These are phyloP conservation scores for Hesperia comma DNA, from an alignment of 2,888 invertebrate genomes.

Conservation along the genomic window DNA sequence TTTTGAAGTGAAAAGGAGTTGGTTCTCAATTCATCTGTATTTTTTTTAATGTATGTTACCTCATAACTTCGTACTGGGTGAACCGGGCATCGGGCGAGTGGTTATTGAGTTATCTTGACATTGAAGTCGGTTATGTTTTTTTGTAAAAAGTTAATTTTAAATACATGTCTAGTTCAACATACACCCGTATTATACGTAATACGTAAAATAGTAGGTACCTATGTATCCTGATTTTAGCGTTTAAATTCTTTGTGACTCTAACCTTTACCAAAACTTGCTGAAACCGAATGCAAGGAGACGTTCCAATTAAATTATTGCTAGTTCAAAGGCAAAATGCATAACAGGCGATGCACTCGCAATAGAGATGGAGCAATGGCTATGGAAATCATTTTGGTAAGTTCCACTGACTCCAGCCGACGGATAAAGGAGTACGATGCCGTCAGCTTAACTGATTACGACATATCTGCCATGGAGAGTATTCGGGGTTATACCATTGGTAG, in stretches of 20 bases:
- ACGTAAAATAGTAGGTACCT: neutral
- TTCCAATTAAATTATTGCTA: slow-evolving; percentile 76
- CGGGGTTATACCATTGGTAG: neutral
- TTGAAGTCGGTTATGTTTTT: too few species aligned
- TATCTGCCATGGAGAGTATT: slow-evolving; percentile 1
- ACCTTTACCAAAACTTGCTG: slow-evolving; percentile 56
- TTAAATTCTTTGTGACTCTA: slow-evolving; percentile 15
- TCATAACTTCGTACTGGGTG: too few species aligned
- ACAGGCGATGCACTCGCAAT: slow-evolving; percentile 55
- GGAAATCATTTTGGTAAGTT: slow-evolving; percentile 66
- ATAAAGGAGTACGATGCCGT: slow-evolving; percentile 26
- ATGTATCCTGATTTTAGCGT: neutral
- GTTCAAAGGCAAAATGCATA: slow-evolving; percentile 77
- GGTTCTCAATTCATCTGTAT: too few species aligned
- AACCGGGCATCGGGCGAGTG: too few species aligned
- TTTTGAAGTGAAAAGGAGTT: too few species aligned
- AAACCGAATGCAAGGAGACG: slow-evolving; percentile 59
- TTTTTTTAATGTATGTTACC: too few species aligned
- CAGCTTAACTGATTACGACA: slow-evolving; percentile 23
- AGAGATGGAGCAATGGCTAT: slow-evolving; percentile 57
- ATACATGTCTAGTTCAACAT: too few species aligned
- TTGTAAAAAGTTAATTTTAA: too few species aligned
- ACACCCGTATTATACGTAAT: too few species aligned
- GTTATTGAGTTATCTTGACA: too few species aligned
- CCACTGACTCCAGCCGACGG: slow-evolving; percentile 18